phyloP scores from a whole-genome alignment of 1,140 invertebrate species.

The Papilio polytes region DNA sequence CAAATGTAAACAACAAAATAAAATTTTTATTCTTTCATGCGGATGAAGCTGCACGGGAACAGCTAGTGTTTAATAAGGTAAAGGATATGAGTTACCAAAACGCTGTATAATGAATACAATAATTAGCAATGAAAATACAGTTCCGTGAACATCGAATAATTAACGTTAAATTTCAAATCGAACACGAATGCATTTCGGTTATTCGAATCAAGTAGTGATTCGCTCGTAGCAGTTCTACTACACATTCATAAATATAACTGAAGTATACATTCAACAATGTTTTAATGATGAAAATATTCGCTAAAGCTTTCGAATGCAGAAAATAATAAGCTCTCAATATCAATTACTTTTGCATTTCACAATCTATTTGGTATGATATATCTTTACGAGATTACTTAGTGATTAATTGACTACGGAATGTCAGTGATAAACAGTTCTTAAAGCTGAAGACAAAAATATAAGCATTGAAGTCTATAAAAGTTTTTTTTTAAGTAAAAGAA shows the following conservation, averaged over 20 bases:
- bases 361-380: no score
- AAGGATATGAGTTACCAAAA: neutral
- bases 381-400: no score
- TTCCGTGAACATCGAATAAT: neutral
- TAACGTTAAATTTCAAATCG: neutral
- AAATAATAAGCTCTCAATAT: neutral
- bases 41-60: no score
- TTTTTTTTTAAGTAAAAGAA: no score
- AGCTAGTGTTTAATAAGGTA: no score
- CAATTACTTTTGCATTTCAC: no score
- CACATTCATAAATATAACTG: neutral
- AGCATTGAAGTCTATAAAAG: neutral
- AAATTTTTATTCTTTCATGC: no score
- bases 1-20: no score
- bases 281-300: neutral
- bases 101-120: neutral
- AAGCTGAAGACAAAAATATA: no score
- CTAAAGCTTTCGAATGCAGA: neutral
- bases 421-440: no score
- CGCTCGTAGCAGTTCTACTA: neutral
- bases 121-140: neutral
- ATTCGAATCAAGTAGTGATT: constrained; percentile 1
- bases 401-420: no score
- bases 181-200: neutral
- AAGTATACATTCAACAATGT: neutral